phyloP scores from a whole-genome alignment of 1,140 invertebrate species.

The Helicorthomorpha holstii region DNA sequence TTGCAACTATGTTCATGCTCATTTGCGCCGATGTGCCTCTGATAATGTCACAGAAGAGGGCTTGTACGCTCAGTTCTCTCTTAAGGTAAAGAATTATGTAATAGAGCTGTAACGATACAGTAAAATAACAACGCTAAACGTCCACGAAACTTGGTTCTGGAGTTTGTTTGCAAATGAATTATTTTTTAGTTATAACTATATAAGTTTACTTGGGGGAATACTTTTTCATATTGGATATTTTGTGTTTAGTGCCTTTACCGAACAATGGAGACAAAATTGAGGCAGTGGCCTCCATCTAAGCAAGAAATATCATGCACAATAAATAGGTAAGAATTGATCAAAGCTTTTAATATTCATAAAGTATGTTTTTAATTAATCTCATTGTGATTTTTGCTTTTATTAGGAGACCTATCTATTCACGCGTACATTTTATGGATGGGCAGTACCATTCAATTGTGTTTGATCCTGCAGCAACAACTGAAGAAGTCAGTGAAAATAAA shows the following conservation, averaged over 20 bases:
- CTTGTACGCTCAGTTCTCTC: slow-evolving; percentile 81
- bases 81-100: slow-evolving; percentile 43
- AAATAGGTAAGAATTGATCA: slow-evolving; percentile 31
- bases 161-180: too few relatives aligned
- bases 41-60: slow-evolving; percentile 85
- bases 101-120: background rate
- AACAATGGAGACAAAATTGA: slow-evolving; percentile 63
- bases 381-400: slow-evolving; percentile 2
- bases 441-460: slow-evolving; percentile 90
- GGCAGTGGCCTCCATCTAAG: slow-evolving; percentile 79
- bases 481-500: slow-evolving; percentile 33
- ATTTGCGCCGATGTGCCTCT: slow-evolving; percentile 69
- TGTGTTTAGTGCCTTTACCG: slow-evolving; percentile 51
- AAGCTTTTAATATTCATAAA: background rate
- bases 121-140: background rate
- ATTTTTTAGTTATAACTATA: too few relatives aligned
- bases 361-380: background rate
- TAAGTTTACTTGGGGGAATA: too few relatives aligned
- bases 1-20: slow-evolving; percentile 73
- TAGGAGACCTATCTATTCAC: slow-evolving; percentile 68
- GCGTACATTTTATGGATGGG: slow-evolving; percentile 85
- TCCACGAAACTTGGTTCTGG: too few relatives aligned
- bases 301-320: slow-evolving; percentile 87
- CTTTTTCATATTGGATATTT: too few relatives aligned
- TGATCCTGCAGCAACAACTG: slow-evolving; percentile 81